A percentile compares a stretch with the other conserved stretches of the same genome.
Conservation (phyloP, 1,140 invertebrate genomes). For the fruit fly (Drosophila melanogaster) region Release_6_plus_ISO1_MT NC_004354.4:19213501-19214000, state of each 20-base stretch:
- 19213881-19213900: background rate
- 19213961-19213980: conserved; percentile 9
- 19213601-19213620: conserved; percentile 64
- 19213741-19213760: background rate
- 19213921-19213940: background rate
- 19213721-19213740: conserved; percentile 14
- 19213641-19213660: conserved; percentile 15
- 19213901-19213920: background rate
- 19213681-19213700: conserved; percentile 9
- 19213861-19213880: background rate
- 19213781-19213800: conserved; percentile 2
- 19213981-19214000: background rate
- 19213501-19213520: conserved; percentile 57
- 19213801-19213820: conserved; percentile 1
- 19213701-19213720: conserved; percentile 15
- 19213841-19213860: conserved; percentile 2
- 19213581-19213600: conserved; percentile 8
- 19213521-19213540: background rate
- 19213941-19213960: conserved; percentile 6
- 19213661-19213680: conserved; percentile 15
- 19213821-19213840: background rate
- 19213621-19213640: conserved; percentile 32
- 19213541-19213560: conserved; percentile 35
- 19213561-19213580: conserved; percentile 57
- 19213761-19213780: background rate